Evolutionary conservation across 2,113 vertebrate genomes (phyloP).

Genomic region (Phalacrocorax pelagicus): DNA sequence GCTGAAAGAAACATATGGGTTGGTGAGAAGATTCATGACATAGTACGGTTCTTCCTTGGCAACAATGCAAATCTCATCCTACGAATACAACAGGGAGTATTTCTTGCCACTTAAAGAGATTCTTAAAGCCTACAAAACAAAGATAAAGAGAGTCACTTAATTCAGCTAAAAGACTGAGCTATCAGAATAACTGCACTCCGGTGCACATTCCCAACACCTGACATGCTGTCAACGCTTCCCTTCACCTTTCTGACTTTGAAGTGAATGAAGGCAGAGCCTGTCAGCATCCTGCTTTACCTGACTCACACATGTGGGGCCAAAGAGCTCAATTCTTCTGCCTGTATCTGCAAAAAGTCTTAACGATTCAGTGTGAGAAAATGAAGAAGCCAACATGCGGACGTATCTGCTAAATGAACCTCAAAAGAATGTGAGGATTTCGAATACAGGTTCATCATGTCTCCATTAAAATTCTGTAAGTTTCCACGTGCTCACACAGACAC

Average conservation of each 20-base stretch:
- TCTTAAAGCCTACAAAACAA: neutral
- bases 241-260: neutral
- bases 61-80: neutral
- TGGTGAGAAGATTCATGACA: neutral
- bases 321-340: neutral
- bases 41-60: neutral
- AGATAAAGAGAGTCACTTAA: neutral
- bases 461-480: neutral
- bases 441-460: neutral
- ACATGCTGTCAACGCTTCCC: neutral
- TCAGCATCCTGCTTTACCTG: neutral
- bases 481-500: neutral
- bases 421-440: neutral
- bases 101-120: neutral
- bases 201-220: neutral
- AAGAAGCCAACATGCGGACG: neutral
- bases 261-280: neutral
- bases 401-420: neutral
- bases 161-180: neutral
- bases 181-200: neutral
- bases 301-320: neutral
- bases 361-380: neutral
- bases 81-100: neutral
- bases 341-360: neutral
- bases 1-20: constrained; percentile 73